Base-by-base conservation (phyloP, 2,797 vertebrate genomes). In the Microcaecilia unicolor region DNA sequence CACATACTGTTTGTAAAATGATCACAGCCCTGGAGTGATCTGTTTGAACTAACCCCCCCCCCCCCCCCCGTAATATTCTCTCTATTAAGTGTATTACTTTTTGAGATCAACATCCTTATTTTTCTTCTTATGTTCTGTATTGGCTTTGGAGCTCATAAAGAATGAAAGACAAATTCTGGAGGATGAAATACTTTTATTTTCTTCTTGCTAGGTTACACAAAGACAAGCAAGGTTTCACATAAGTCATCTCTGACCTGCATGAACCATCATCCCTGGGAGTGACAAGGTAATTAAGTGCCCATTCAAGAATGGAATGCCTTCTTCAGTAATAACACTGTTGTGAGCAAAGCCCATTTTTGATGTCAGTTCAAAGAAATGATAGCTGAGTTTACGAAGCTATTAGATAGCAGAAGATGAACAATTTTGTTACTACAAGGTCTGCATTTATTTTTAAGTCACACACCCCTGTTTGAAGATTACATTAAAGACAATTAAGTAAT, bases 351-450 rank as follows among this genome's bases (percentile, higher is more conserved):
- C 22, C 33, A 25, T 0, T 1, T n/a, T 13, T 31, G 20, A 8
- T 33, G 28, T 22, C 1, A 10, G 34, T 48, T 34, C 30, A 37
- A 61, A 1, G 14, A 45, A 21, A 29, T 33, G 28, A 22, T 28
- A 54, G 22, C 20, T 25, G 13, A 18, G 25, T 33, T 53, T 30
- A 28, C 14, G 14, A 33, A 41, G n/a, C 16, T 55, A 28, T 54
- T 27, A 31, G 18, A 25, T 6, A n/a, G n/a, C n/a, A n/a, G n/a
- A n/a, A n/a, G n/a, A n/a, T n/a, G n/a, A n/a, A n/a, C n/a, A 31
- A 51, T 44, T 44, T 17, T 11, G 8, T 41, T 40, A 22, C 5
- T 11, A 30, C 28, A 39, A 37, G 11, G n/a, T 29, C 16, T 37
- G 20, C 15, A 25, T 25, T 44, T 37, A 27, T 35, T 54, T 47